phyloP scores from a whole-genome alignment of 2,797 vertebrate species.

The Galaxias olidus region DNA sequence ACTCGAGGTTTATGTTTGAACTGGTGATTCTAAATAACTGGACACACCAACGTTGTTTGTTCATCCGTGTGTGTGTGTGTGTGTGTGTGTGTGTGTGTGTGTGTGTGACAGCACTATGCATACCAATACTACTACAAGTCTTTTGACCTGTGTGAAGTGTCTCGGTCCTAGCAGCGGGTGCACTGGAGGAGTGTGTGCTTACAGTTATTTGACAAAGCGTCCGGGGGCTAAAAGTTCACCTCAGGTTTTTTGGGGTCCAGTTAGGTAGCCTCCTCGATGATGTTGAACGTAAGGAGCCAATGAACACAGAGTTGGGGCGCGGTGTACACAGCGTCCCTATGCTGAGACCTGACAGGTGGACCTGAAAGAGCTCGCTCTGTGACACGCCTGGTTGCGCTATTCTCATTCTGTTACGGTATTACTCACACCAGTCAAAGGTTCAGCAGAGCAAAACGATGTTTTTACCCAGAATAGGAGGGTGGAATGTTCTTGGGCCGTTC shows the following conservation, averaged over 20 bases:
- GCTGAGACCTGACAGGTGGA: conserved; percentile 36
- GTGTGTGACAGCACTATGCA: neutral
- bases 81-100: conserved; percentile 1
- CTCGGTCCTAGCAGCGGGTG: no score
- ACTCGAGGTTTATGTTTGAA: no score
- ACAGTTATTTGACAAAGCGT: no score
- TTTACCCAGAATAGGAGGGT: conserved; percentile 50
- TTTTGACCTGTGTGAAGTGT: no score
- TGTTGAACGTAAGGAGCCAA: conserved; percentile 67
- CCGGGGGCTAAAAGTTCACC: conserved; percentile 56
- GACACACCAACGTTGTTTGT: no score
- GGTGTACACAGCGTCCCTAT: conserved; percentile 55
- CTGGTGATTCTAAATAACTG: neutral
- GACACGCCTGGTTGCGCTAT: conserved; percentile 41
- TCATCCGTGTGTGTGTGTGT: neutral
- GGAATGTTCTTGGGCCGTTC: conserved; percentile 44
- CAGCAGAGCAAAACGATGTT: conserved; percentile 40
- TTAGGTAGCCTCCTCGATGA: conserved; percentile 57
- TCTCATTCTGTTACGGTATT: conserved; percentile 32
- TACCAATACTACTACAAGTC: conserved; percentile 32
- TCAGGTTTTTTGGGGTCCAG: conserved; percentile 54
- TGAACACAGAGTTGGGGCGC: conserved; percentile 61
- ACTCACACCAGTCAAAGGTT: conserved; percentile 36
- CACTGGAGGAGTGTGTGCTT: no score
- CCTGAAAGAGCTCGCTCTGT: conserved; percentile 23